Evolutionary conservation across 2,888 invertebrate genomes (phyloP).

Genomic region (Villa cingulata): DNA sequence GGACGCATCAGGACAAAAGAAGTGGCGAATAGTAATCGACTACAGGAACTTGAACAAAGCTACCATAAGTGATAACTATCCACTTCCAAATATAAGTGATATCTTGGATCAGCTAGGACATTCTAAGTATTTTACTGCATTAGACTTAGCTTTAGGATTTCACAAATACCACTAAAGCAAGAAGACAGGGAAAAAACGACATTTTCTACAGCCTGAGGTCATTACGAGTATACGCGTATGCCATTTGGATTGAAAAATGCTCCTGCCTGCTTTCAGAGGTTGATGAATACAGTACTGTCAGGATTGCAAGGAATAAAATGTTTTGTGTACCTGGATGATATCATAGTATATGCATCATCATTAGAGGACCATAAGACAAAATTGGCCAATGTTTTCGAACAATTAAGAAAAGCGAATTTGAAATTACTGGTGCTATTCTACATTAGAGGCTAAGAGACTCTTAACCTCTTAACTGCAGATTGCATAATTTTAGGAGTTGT

Average conservation of each 20-base stretch:
- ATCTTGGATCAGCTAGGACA: constrained; percentile 26
- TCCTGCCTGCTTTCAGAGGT: constrained; percentile 14
- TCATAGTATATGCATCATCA: constrained; percentile 18
- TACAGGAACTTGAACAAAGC: not conserved
- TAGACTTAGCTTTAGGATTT: constrained; percentile 17
- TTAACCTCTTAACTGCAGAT: too few species aligned
- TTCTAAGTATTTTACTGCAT: constrained; percentile 24
- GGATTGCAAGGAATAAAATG: constrained; percentile 17
- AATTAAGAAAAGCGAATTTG: too few species aligned
- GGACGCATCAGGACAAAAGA: constrained; percentile 18
- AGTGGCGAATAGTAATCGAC: not conserved
- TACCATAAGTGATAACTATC: not conserved
- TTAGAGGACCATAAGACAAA: constrained; percentile 20
- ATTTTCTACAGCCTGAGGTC: constrained; percentile 20
- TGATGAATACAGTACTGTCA: constrained; percentile 18
- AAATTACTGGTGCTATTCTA: too few species aligned
- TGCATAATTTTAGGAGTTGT: too few species aligned
- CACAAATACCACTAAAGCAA: not conserved
- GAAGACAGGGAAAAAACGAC: constrained; percentile 22
- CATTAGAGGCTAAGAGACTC: too few species aligned
- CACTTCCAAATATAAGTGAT: constrained; percentile 12
- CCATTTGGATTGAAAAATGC: constrained; percentile 17
- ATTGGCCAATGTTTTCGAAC: constrained; percentile 14
- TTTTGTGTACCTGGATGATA: constrained; percentile 23
- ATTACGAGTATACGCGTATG: constrained; percentile 18